Evolutionary conservation across 2,113 vertebrate species (phyloP).

Genomic region (Eurypyga helias): DNA sequence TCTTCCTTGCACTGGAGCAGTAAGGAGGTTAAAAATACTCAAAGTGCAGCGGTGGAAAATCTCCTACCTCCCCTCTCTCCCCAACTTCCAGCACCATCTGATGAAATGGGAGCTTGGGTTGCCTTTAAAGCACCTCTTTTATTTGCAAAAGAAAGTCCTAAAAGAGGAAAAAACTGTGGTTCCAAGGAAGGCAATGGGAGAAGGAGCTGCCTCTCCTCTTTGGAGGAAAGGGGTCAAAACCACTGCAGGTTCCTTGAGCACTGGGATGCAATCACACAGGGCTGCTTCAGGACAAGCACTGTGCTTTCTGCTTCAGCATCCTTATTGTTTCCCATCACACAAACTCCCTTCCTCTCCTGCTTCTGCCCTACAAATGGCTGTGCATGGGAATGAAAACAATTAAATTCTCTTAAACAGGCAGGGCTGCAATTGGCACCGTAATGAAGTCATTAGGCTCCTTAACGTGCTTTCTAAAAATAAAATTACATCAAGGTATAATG

Average conservation of each 20-base stretch:
- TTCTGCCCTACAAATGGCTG: neutral
- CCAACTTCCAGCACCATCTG: neutral
- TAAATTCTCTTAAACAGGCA: constrained; percentile 32
- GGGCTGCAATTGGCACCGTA: neutral
- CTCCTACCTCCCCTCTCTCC: neutral
- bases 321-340: neutral
- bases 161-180: neutral
- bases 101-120: neutral
- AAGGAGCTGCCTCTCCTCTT: neutral
- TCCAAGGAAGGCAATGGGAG: neutral
- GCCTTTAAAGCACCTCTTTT: neutral
- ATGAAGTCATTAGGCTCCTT: constrained; percentile 28
- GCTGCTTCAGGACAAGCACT: neutral
- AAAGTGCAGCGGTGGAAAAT: too few species aligned
- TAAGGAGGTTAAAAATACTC: neutral
- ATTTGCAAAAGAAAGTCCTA: neutral
- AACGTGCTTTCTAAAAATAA: constrained; percentile 50
- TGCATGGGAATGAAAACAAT: constrained; percentile 8
- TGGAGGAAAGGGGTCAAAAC: neutral
- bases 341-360: neutral
- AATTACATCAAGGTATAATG: constrained; percentile 15
- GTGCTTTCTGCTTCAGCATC: neutral
- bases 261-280: neutral
- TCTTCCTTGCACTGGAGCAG: neutral
- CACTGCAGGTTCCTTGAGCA: neutral